Base-by-base conservation (phyloP, 1,140 invertebrate genomes). In the Frieseomelitta varia region DNA sequence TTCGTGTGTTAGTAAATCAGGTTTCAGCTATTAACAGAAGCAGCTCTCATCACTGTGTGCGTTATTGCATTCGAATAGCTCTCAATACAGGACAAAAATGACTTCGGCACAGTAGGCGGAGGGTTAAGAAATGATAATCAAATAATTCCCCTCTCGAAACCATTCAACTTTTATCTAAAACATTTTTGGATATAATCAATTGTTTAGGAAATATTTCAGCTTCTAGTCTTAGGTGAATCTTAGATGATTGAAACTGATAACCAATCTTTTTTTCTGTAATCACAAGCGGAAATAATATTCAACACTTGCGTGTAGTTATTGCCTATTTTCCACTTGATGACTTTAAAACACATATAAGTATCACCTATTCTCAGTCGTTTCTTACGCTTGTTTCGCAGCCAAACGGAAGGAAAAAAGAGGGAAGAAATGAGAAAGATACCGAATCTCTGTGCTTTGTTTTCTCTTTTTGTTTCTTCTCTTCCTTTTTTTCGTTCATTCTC, bases 401-500 rank as follows among this genome's bases (percentile, higher is more conserved):
- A 24, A 19, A 51, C 65, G 17, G n/a, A 51, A 19, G n/a, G 30
- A 11, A n/a, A 19, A n/a, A 11, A 12, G 15, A 21, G n/a, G 71
- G 4, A 73, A 47, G 55, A 73, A 58, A 51, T 67, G 19, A 74
- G 55, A 34, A 58, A 73, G 56, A 14, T 34, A 67, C 30, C 11
- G 17, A 30, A 17, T 34, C 17, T 34, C 75, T 39, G 34, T 76
- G 68, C 34, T 58, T 47, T 65, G 34, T 27, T 61, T 47, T 47
- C 67, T 67, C 79, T 84, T 15, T 30, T 27, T 27, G 30, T 58
- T 39, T 53, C 34, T 78, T 77, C 68, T 73, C 39, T 71, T 74
- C 56, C 55, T 84, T 82, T 21, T 47, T 81, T 85, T 76, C 76
- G 30, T 79, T 83, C 77, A 19, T 75, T 84, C 76, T 76, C 56